A percentile compares a stretch with the other conserved stretches of the same genome.
Conservation (phyloP, 2,113 vertebrate genomes). For the Neogale vison region DNA sequence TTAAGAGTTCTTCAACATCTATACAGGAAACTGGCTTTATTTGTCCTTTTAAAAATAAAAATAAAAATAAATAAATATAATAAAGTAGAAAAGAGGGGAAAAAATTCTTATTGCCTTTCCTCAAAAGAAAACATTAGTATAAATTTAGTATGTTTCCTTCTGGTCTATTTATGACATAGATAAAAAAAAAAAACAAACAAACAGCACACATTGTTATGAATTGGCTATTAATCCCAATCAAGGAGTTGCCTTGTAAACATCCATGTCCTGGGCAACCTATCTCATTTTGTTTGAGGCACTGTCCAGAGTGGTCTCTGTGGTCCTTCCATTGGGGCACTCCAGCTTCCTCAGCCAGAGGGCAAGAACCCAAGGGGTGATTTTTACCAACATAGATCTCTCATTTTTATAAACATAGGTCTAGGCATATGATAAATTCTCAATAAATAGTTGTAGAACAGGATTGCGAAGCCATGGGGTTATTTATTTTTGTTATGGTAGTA, state of each 20-base stretch:
- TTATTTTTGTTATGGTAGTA: background rate
- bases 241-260: background rate
- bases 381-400: background rate
- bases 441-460: background rate
- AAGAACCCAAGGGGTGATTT: background rate
- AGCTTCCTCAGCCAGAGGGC: background rate
- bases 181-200: background rate
- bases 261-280: background rate
- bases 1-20: background rate
- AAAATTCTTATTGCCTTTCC: background rate
- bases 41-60: background rate
- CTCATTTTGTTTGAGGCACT: background rate
- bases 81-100: background rate
- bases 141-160: background rate
- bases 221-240: background rate
- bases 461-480: background rate
- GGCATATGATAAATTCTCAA: background rate
- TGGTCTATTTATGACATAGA: background rate
- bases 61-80: background rate
- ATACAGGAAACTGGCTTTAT: background rate
- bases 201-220: background rate
- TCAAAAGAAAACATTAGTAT: background rate
- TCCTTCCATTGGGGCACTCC: rapidly evolving
- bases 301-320: background rate
- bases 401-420: background rate